Base-by-base conservation (phyloP, 2,113 vertebrate genomes). In the Oriolus oriolus region DNA sequence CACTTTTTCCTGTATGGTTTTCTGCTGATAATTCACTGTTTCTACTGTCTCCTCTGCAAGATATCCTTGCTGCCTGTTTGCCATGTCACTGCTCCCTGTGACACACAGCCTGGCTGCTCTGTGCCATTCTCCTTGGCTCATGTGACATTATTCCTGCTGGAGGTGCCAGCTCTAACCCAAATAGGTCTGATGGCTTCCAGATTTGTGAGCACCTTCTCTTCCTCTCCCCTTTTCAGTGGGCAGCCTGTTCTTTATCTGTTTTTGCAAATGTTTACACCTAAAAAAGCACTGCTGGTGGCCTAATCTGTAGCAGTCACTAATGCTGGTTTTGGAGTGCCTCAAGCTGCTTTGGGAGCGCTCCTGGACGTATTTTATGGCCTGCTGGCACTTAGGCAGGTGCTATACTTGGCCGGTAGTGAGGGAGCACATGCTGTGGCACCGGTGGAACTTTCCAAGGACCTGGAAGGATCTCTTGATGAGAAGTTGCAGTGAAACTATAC, bases 361-460 rank as follows among this genome's bases (percentile, higher is more conserved):
- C 73, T 87, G 77, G 26, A 44, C 20, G 15, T 82, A 45, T 71
- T 94, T 93, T 73, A 91, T 83, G 69, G 49, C 41, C 74, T 84
- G 65, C 93, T 2, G 1, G 53, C 50, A 33, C 81, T 69, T 37
- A 24, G n/a, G 87, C 80, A 95, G 93, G 73, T 93, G 93, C 73
- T 45, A 54, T 28, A 19, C 28, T 80, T 84, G 64, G 56, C 64
- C 70, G 52, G 33, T 23, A 20, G 69, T 1, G 1, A 87, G 63
- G 79, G 71, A 86, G 15, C 0, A 0, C 60, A 28, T 50, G 54
- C 66, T 83, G 61, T 4, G 3, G 37, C 0, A 1, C 21, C 0
- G 0, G 39, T 87, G 61, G 69, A 81, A 78, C 91, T 87, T 96
- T 88, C 88, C 18, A 2, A 92, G 54, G 63, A 65, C 44, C 28